Conservation (phyloP, 2,888 invertebrate genomes). For the Heliconius hortense region DNA sequence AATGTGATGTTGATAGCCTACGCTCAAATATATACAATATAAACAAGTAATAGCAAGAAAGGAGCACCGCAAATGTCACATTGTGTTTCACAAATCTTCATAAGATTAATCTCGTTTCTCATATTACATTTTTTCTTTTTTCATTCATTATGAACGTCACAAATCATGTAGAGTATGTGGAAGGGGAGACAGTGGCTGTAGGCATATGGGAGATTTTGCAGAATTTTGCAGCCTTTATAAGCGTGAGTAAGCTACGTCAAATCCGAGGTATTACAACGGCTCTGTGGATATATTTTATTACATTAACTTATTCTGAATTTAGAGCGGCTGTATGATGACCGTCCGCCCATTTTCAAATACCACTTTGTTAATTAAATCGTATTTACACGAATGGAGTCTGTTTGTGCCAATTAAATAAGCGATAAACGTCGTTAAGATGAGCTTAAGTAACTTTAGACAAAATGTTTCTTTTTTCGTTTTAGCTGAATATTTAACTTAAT, state of each 20-base stretch:
- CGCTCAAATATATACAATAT: slow-evolving; percentile 21
- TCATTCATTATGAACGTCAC: slow-evolving; percentile 40
- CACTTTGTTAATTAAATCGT: slow-evolving; percentile 66
- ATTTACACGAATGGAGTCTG: slow-evolving; percentile 38
- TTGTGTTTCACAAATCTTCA: slow-evolving; percentile 28
- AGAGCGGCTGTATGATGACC: slow-evolving; percentile 59
- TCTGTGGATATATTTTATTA: slow-evolving; percentile 75
- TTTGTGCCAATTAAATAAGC: slow-evolving; percentile 33
- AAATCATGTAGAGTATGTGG: slow-evolving; percentile 39
- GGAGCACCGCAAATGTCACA: slow-evolving; percentile 2
- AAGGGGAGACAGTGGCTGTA: slow-evolving; percentile 47
- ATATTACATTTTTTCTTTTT: slow-evolving; percentile 37
- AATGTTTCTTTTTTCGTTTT: slow-evolving; percentile 19
- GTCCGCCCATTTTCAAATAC: slow-evolving; percentile 54
- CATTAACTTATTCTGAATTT: slow-evolving; percentile 67
- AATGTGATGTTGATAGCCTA: no score
- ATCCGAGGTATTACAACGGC: slow-evolving; percentile 61
- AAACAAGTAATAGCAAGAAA: slow-evolving; percentile 13
- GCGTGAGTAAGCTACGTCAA: slow-evolving; percentile 66
- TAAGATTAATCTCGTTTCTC: slow-evolving; percentile 35
- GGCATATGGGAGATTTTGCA: slow-evolving; percentile 54
- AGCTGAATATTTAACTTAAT: slow-evolving; percentile 8
- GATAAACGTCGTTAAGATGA: slow-evolving; percentile 32
- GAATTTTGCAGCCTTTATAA: slow-evolving; percentile 62
- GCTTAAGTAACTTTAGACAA: slow-evolving; percentile 23